These are phyloP conservation scores for Polyommatus icarus DNA, from an alignment of 2,888 invertebrate species.

Conservation along the genomic window DNA sequence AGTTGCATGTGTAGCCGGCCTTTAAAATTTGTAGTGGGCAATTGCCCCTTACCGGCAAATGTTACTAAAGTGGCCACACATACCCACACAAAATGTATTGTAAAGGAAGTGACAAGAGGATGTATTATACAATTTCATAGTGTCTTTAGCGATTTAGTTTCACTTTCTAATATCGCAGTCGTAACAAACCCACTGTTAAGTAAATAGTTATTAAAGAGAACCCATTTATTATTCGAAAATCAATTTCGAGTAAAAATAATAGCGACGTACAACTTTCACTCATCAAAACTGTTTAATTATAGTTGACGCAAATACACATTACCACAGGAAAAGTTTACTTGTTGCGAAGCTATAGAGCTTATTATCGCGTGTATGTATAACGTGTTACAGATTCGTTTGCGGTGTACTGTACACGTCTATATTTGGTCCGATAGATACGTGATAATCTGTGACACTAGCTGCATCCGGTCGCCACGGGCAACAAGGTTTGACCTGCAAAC, in stretches of 20 bases:
- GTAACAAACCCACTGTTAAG: background rate
- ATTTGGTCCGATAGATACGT: slow-evolving; percentile 41
- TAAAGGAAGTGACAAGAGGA: slow-evolving; percentile 29
- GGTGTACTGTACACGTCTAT: slow-evolving; percentile 34
- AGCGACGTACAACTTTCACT: slow-evolving; percentile 57
- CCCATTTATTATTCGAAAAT: slow-evolving; percentile 22
- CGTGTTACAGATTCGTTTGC: slow-evolving; percentile 19
- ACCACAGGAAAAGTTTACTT: slow-evolving; percentile 28
- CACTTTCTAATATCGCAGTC: slow-evolving; percentile 19
- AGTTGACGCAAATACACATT: slow-evolving; percentile 4
- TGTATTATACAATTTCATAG: slow-evolving; percentile 28
- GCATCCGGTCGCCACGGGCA: slow-evolving; percentile 49
- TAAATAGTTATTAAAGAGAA: slow-evolving; percentile 23
- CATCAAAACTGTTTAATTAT: slow-evolving; percentile 51
- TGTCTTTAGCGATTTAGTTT: slow-evolving; percentile 26
- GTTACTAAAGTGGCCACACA: background rate
- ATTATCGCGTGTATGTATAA: slow-evolving; percentile 31
- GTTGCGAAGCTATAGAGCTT: slow-evolving; percentile 25
- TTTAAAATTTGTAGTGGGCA: too few species aligned
- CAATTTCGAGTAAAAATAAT: slow-evolving; percentile 24
- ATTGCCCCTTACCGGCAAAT: background rate
- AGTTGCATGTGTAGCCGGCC: too few species aligned
- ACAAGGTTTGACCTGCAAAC: slow-evolving; percentile 33
- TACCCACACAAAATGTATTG: background rate
- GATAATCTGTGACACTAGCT: slow-evolving; percentile 52